phyloP scores from a whole-genome alignment of 2,797 vertebrate genomes.

The Enteromius mattozi region DNA sequence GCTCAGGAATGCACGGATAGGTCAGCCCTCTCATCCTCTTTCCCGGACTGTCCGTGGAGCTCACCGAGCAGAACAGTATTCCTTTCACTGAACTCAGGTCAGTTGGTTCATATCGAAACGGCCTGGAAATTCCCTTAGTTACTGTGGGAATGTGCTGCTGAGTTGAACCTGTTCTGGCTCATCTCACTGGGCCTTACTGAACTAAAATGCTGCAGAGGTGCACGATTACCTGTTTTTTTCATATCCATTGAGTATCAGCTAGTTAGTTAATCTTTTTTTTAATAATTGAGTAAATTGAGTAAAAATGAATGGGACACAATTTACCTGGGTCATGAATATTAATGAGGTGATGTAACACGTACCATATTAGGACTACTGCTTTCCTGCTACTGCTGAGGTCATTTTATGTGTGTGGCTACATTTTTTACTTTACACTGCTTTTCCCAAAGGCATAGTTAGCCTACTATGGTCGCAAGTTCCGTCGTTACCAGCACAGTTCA shows the following conservation, averaged over 20 bases:
- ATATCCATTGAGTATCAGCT: not conserved
- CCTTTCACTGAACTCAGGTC: slow-evolving; percentile 54
- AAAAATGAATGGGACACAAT: not conserved
- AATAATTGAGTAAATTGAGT: no score
- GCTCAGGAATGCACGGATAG: slow-evolving; percentile 54
- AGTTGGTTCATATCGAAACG: slow-evolving; percentile 49
- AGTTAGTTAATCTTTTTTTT: not conserved
- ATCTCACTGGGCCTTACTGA: slow-evolving; percentile 32
- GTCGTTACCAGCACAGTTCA: no score
- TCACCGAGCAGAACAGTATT: slow-evolving; percentile 51
- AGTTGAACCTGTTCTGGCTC: slow-evolving; percentile 45
- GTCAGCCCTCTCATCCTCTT: slow-evolving; percentile 55
- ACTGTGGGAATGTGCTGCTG: slow-evolving; percentile 41
- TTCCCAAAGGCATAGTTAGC: no score
- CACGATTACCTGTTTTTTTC: not conserved
- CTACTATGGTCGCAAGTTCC: no score
- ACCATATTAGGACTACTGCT: not conserved
- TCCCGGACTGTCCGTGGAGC: slow-evolving; percentile 33
- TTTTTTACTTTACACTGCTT: no score
- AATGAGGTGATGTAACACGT: slow-evolving; percentile 11
- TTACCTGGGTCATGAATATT: slow-evolving; percentile 5
- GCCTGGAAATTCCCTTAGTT: slow-evolving; percentile 58
- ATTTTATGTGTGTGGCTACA: not conserved
- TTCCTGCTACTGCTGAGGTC: not conserved
- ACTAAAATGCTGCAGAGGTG: not conserved